These are phyloP conservation scores for Phoeniculus purpureus DNA, from an alignment of 2,797 vertebrate genomes.

Conservation along the genomic window DNA sequence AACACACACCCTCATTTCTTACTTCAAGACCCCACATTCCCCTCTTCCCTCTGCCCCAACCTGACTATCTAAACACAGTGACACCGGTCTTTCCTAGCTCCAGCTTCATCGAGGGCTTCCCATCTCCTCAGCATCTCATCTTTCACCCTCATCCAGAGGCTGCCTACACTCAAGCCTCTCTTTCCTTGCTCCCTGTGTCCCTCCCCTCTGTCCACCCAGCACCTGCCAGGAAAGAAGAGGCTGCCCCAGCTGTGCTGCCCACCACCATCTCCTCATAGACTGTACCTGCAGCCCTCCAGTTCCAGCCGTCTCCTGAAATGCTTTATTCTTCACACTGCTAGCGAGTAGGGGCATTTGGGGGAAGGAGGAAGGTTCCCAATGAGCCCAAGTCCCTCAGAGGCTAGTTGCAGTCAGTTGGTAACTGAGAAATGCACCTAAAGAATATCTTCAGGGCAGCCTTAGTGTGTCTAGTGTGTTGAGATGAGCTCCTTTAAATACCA, in stretches of 20 bases:
- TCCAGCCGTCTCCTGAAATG: not conserved
- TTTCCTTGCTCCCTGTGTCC: not conserved
- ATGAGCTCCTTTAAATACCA: not conserved
- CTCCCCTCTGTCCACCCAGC: not conserved
- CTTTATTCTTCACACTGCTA: not conserved
- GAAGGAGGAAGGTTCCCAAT: not conserved
- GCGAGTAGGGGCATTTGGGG: not conserved
- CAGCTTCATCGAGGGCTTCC: not conserved
- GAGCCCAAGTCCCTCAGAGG: not conserved
- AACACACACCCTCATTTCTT: not conserved
- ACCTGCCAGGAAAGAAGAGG: not conserved
- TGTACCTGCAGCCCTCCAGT: not conserved
- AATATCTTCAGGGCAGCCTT: not conserved
- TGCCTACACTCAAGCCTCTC: not conserved
- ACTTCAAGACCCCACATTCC: not conserved
- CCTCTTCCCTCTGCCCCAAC: not conserved
- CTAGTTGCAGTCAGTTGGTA: not conserved
- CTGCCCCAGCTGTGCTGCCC: not conserved
- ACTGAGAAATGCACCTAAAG: not conserved
- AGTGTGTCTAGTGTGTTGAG: not conserved
- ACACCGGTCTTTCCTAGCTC: not conserved
- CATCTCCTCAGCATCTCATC: rapidly evolving
- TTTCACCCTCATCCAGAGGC: not conserved
- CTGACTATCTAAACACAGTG: not conserved
- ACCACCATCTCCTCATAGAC: not conserved